These are phyloP conservation scores for Paramormyrops kingsleyae DNA, from an alignment of 2,113 vertebrate species.

Conservation along the genomic window DNA sequence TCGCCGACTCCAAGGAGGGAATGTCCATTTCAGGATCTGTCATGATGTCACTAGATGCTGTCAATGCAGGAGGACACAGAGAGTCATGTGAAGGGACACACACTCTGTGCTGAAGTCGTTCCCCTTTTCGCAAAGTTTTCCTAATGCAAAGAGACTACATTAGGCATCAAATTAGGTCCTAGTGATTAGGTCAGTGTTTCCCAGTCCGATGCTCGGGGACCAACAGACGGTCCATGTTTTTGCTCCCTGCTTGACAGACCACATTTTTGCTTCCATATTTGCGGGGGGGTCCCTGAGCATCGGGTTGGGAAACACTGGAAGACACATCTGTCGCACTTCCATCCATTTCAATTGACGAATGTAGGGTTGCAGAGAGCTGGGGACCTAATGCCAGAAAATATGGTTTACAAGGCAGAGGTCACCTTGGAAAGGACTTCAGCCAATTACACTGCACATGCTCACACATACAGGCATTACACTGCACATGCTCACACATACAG, in stretches of 20 bases:
- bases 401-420: background rate
- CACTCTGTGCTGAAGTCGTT: background rate
- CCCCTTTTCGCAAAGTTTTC: background rate
- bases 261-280: too few relatives aligned
- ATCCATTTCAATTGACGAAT: background rate
- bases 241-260: too few relatives aligned
- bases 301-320: too few relatives aligned
- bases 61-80: background rate
- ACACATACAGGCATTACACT: background rate
- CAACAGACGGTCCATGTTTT: too few relatives aligned
- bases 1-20: conserved; percentile 31
- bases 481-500: background rate
- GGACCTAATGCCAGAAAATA: background rate
- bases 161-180: too few relatives aligned
- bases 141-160: background rate
- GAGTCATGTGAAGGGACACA: background rate
- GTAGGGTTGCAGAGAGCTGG: background rate
- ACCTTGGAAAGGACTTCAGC: background rate
- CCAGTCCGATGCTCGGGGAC: too few relatives aligned
- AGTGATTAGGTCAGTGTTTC: too few relatives aligned
- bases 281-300: too few relatives aligned
- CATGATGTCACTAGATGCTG: conserved; percentile 44
- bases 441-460: background rate
- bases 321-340: background rate
- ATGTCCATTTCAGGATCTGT: conserved; percentile 50